A percentile compares a stretch with the other conserved stretches of the same genome.
These are phyloP conservation scores for Elephantulus edwardii DNA, from an alignment of 2,113 vertebrate species.

Conservation along the genomic window DNA sequence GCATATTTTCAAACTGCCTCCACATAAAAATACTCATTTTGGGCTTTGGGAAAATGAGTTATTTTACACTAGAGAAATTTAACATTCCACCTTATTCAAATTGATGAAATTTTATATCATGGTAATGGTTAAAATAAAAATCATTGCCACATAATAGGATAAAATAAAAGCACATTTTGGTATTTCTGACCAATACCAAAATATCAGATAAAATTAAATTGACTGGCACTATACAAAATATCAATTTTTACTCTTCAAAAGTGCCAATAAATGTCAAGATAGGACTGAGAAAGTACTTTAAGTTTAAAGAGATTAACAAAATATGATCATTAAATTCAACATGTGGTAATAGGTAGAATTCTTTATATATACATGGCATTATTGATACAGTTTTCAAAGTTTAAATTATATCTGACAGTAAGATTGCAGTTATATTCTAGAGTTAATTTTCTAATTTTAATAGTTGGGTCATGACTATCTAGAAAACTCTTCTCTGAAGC, in stretches of 20 bases:
- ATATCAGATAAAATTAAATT: neutral
- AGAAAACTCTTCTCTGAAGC: neutral
- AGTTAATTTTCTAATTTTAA: neutral
- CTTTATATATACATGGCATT: neutral
- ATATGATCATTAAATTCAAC: neutral
- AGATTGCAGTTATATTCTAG: neutral
- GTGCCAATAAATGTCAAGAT: neutral
- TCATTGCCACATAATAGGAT: neutral
- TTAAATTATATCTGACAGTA: neutral
- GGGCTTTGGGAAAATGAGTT: neutral
- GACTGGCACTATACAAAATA: neutral
- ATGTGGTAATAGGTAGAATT: neutral
- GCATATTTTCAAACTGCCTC: neutral
- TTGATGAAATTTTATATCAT: neutral
- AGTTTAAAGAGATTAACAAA: neutral
- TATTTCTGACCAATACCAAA: conserved; percentile 4
- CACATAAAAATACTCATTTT: neutral
- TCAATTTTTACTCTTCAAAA: neutral
- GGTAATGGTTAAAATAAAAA: neutral
- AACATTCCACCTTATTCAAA: neutral
- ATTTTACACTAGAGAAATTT: neutral
- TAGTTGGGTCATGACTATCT: neutral
- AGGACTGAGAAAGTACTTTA: neutral
- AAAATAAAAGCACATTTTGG: neutral
- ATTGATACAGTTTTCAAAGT: neutral